Evolutionary conservation across 2,797 vertebrate genomes (phyloP).

Genomic region (Myripristis jacobus): DNA sequence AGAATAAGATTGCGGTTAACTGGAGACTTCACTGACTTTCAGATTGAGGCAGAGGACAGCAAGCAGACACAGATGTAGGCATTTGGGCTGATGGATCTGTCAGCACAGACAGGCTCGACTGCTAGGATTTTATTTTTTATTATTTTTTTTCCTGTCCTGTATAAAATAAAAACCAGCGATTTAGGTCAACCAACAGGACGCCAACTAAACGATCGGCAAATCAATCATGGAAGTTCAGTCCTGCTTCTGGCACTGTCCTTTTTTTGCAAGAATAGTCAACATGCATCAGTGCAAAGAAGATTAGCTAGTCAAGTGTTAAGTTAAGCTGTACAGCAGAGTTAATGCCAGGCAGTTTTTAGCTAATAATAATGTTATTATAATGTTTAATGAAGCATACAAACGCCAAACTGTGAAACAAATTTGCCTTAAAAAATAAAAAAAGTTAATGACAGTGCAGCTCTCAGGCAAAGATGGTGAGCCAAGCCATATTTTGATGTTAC

Average conservation of each 20-base stretch:
- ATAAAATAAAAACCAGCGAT: constrained; percentile 10
- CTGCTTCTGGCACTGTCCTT: constrained; percentile 8
- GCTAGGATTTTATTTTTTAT: not conserved
- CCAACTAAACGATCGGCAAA: constrained; percentile 33
- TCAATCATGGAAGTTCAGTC: not conserved
- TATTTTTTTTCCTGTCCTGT: too few relatives aligned
- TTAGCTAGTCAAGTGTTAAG: constrained; percentile 11
- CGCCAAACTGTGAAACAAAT: not conserved
- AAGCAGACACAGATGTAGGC: not conserved
- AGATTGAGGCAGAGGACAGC: not conserved
- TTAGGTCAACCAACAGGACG: constrained; percentile 35
- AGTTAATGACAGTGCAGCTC: not conserved
- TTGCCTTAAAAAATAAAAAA: not conserved
- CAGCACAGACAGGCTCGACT: not conserved
- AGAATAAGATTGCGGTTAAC: not conserved
- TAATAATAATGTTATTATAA: not conserved
- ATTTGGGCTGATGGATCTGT: constrained; percentile 5
- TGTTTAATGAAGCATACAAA: constrained; percentile 2
- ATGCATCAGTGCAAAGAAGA: constrained; percentile 13
- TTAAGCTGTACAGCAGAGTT: not conserved
- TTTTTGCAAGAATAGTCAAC: constrained; percentile 27
- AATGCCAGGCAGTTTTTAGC: not conserved
- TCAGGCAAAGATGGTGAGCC: not conserved
- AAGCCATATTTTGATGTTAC: not conserved
- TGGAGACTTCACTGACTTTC: not conserved